Base-by-base conservation (phyloP, 1,140 invertebrate species). In the Zaprionus tsacasi region DNA sequence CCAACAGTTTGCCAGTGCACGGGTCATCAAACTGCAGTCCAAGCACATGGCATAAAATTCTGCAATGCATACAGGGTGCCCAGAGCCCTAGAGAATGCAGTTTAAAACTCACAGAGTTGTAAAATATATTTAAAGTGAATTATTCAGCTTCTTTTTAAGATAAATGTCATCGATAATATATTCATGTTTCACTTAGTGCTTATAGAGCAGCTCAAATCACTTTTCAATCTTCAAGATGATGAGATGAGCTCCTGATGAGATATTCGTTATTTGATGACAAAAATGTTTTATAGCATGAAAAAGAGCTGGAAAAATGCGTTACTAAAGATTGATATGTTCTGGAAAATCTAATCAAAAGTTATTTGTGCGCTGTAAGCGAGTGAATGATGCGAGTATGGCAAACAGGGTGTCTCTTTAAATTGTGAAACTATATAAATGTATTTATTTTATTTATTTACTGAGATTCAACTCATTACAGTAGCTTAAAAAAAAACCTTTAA, bases 1-100 rank as follows among this genome's bases (percentile, higher is more conserved):
- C 76, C 72, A 82, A 69, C 79, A 70, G 76, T 50, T 45, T 64
- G 43, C 59, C 68, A 75, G 58, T 68, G 71, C 71, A 89, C 72
- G 83, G 83, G 81, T 88, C 83, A 88, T 89, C 83, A 88, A 87
- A 89, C 83, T 76, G 63, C 64, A 73, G 54, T 56, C 52, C 50
- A 61, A 13, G n/a, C 38, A 25, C 8, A 48, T 11, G 8, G n/a
- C 38, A 50, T 7, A 48, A 11, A 12, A 6, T 61, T 1, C 80
- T 83, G 70, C 80, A 70, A 38, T 50, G 17, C 7, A 38, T 56
- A 82, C 55, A 88, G 82, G 82, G 82, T 79, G 79, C 30, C 13
- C n/a, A 50, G 17, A 3, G 6, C 3, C 13, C 11, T n/a, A 27
- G 36, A 30, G 4, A 30, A 30, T 30, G 27, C 6, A 3, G 27